These are phyloP conservation scores for Heterochromis multidens DNA, from an alignment of 2,113 vertebrate genomes.

Conservation along the genomic window DNA sequence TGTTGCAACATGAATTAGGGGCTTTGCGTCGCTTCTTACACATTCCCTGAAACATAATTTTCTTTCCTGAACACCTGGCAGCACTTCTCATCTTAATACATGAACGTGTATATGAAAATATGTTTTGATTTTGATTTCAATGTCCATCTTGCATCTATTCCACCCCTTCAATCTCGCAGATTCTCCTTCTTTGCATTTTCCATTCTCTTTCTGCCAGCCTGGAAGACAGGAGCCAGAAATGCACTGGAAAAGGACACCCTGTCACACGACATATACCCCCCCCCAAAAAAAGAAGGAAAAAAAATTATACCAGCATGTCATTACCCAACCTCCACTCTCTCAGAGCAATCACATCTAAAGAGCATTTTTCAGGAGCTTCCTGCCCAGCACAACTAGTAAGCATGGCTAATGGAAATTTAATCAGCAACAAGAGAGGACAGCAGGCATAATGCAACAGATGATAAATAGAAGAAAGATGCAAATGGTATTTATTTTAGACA, in stretches of 20 bases:
- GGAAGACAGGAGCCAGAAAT: constrained; percentile 30
- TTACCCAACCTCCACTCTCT: constrained; percentile 61
- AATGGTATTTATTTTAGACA: constrained; percentile 72
- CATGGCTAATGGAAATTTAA: constrained; percentile 79
- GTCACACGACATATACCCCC: constrained; percentile 33
- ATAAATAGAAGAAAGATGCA: constrained; percentile 72
- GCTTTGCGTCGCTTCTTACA: background rate
- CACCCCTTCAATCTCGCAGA: constrained; percentile 16
- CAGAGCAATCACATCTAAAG: constrained; percentile 62
- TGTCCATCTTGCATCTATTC: constrained; percentile 11
- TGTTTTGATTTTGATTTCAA: constrained; percentile 36
- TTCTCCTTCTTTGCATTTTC: constrained; percentile 43
- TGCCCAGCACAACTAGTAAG: constrained; percentile 56
- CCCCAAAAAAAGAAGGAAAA: background rate
- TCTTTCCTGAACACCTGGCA: background rate
- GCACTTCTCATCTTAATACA: constrained; percentile 32
- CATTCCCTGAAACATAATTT: constrained; percentile 7
- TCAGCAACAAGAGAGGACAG: constrained; percentile 74
- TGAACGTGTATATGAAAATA: constrained; percentile 28
- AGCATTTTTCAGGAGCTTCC: constrained; percentile 64
- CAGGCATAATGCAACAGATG: constrained; percentile 72
- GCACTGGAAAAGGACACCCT: constrained; percentile 20
- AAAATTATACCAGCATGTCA: constrained; percentile 55
- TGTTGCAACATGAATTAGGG: background rate
- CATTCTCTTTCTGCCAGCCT: constrained; percentile 35